Conservation (phyloP, 1,140 invertebrate genomes). For the Plodia interpunctella region DNA sequence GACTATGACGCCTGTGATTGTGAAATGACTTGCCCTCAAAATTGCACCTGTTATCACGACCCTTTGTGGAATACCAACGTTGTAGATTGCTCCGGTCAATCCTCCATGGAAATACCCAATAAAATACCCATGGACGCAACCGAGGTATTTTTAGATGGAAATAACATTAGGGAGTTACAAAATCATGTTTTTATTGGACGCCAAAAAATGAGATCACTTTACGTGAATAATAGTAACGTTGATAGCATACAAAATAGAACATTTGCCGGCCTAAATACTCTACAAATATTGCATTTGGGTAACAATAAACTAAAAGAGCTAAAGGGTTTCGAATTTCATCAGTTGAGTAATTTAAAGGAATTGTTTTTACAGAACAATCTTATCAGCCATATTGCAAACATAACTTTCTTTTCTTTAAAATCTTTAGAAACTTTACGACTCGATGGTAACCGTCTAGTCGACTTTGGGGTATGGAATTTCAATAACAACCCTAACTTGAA, state of each 20-base stretch:
- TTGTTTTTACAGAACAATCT: constrained; percentile 93
- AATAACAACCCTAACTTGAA: constrained; percentile 83
- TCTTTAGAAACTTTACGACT: constrained; percentile 89
- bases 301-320: constrained; percentile 89
- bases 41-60: constrained; percentile 95
- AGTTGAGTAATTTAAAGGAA: constrained; percentile 87
- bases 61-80: constrained; percentile 95
- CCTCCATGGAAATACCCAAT: constrained; percentile 85
- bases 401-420: constrained; percentile 86
- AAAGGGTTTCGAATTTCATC: constrained; percentile 93
- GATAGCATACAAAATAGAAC: constrained; percentile 93
- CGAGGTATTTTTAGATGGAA: constrained; percentile 93
- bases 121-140: constrained; percentile 96
- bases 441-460: constrained; percentile 89
- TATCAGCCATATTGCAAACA: constrained; percentile 87
- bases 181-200: constrained; percentile 94
- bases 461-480: constrained; percentile 91
- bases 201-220: constrained; percentile 91
- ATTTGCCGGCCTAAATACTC: constrained; percentile 90
- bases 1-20: constrained; percentile 97
- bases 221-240: constrained; percentile 90
- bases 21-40: constrained; percentile 94
- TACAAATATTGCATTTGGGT: constrained; percentile 90
- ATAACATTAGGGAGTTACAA: constrained; percentile 88
- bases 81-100: constrained; percentile 90